Base-by-base conservation (phyloP, 2,888 invertebrate species). In the Epistrophe eligans region DNA sequence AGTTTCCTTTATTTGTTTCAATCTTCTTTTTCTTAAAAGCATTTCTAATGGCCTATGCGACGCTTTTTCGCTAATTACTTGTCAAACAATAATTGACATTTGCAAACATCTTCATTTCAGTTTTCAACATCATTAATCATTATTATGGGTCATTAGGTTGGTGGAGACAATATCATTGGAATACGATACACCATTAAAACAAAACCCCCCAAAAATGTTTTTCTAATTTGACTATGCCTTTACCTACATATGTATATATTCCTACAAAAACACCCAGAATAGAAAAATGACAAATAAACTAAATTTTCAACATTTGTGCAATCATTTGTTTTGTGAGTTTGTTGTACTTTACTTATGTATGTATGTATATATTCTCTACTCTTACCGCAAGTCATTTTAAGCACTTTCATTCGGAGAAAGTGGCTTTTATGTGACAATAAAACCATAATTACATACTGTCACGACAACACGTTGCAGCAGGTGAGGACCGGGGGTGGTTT, bases 371-470 rank as follows among this genome's bases (percentile, higher is more conserved):
- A 11, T 64, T 24, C 17, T 58, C 17, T 17, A 7, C 35, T 15
- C 50, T 67, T 67, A 38, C 67, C 67, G 9, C 67, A 67, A 67
- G 67, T 38, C 50, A 50, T 38, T 67, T 38, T 38, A 19, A 67
- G 38, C 35, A 50, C 67, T 67, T 67, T 67, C 67, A 38, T 67
- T 50, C 15, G 2, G 11, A 50, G 67, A 67, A 67, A 67, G 67
- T 67, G 67, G 50, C 67, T 67, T 67, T 67, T 50, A 67, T 50
- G 48, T 50, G 50, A 67, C 50, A 67, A 67, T 67, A 67, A 67
- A 67, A 50, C 67, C 67, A 50, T 67, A 67, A 67, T 67, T 67
- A 67, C 67, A 67, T 15, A 15, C 67, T 50, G 67, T 67, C 67
- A 67, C 50, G 67, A 38, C 15, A 67, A 13, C 35, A 50, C 67